These are phyloP conservation scores for Helicoverpa zea DNA, from an alignment of 1,140 invertebrate genomes.

Conservation along the genomic window DNA sequence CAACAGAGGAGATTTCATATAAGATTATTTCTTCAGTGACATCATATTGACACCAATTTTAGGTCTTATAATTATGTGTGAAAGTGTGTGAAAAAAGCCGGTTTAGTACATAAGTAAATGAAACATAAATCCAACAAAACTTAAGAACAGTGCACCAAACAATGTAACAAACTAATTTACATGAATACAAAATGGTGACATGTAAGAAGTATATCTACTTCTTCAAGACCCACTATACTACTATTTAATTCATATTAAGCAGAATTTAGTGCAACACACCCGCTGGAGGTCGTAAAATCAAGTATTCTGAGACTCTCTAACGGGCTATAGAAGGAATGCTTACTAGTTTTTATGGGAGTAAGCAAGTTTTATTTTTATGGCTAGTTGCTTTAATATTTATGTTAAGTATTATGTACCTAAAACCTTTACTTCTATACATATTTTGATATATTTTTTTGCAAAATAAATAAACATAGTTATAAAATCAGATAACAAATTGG, in stretches of 20 bases:
- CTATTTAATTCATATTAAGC: slow-evolving; percentile 37
- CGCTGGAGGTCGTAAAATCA: slow-evolving; percentile 40
- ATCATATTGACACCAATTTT: too few species aligned
- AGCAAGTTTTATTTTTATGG: slow-evolving; percentile 10
- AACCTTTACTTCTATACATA: not conserved
- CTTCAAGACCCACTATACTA: slow-evolving; percentile 1
- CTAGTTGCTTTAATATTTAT: not conserved
- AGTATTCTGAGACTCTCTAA: slow-evolving; percentile 37
- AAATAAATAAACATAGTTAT: too few species aligned
- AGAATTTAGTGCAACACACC: slow-evolving; percentile 33
- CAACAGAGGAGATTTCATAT: too few species aligned
- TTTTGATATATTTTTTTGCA: not conserved
- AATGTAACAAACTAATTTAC: not conserved
- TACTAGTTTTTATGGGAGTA: slow-evolving; percentile 18
- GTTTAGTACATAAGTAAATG: too few species aligned
- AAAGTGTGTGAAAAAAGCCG: too few species aligned
- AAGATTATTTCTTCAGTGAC: too few species aligned
- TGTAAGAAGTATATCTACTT: not conserved
- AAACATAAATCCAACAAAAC: not conserved
- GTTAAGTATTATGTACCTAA: too few species aligned
- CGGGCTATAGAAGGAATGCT: slow-evolving; percentile 10
- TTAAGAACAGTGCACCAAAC: not conserved
- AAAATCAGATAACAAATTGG: too few species aligned
- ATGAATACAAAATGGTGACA: slow-evolving; percentile 15
- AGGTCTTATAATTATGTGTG: too few species aligned